A percentile compares a stretch with the other conserved stretches of the same genome.
Conservation (phyloP, 2,113 vertebrate species). For the Orientallactaga bullata region DNA sequence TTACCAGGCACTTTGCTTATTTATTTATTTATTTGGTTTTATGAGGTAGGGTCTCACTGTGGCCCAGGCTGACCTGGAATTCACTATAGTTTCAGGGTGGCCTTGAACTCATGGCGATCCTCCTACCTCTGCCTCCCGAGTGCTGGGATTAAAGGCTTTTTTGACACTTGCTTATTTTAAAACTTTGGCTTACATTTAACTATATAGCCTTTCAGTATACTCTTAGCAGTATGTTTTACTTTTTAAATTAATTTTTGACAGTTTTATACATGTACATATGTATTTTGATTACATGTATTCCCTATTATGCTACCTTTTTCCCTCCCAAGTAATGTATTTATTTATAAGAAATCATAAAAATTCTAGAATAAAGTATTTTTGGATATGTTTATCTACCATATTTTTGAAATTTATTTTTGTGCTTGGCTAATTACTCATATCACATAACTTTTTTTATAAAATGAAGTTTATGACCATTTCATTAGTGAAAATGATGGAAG, state of each 20-base stretch:
- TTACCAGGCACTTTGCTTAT: no score
- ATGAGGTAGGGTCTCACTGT: no score
- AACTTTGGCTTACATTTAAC: conserved; percentile 18
- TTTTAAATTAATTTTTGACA: no score
- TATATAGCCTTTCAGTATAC: not conserved
- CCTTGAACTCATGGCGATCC: no score
- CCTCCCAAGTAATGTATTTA: not conserved
- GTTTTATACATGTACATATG: no score
- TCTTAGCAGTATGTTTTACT: not conserved
- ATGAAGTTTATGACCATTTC: conserved; percentile 20
- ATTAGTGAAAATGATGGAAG: conserved; percentile 38
- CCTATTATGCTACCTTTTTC: no score
- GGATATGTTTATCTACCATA: conserved; percentile 3
- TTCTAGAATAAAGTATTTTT: conserved; percentile 39
- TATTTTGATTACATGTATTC: no score
- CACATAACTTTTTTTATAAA: not conserved
- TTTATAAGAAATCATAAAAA: conserved; percentile 34
- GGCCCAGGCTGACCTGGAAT: no score
- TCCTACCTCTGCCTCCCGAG: no score
- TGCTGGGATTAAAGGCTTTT: no score
- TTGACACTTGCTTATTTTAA: conserved; percentile 11
- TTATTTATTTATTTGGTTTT: no score
- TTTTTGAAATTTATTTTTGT: conserved; percentile 9
- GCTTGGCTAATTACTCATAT: not conserved
- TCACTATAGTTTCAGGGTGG: no score